A percentile compares a stretch with the other conserved stretches of the same genome.
These are phyloP conservation scores for Yasuhikotakia modesta DNA, from an alignment of 2,797 vertebrate genomes.

Conservation along the genomic window DNA sequence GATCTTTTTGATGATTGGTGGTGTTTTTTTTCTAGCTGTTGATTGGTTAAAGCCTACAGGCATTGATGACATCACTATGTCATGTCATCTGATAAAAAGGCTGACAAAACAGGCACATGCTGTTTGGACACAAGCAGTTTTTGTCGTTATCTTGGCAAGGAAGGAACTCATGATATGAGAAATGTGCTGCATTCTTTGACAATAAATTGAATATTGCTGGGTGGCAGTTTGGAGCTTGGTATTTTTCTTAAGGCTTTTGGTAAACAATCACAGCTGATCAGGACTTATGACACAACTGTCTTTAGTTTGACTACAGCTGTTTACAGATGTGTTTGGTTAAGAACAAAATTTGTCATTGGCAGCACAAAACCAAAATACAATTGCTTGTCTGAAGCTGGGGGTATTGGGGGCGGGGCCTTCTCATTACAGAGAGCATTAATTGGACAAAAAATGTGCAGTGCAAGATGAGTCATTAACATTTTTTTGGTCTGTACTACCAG, in stretches of 20 bases:
- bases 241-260: background rate
- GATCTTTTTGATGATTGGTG: constrained; percentile 19
- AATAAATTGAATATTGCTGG: background rate
- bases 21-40: constrained; percentile 12
- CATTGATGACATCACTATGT: constrained; percentile 16
- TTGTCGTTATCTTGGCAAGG: constrained; percentile 20
- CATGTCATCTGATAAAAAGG: constrained; percentile 4
- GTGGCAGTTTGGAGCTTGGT: background rate
- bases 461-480: too few species aligned
- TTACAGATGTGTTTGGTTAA: background rate
- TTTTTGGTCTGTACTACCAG: too few species aligned
- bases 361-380: background rate
- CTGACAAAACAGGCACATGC: constrained; percentile 26
- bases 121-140: constrained; percentile 15
- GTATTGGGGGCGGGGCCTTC: too few species aligned
- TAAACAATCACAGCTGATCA: background rate
- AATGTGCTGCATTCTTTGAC: background rate
- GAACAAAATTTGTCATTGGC: background rate
- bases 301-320: background rate
- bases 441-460: too few species aligned
- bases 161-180: constrained; percentile 30
- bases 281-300: background rate
- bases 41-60: background rate
- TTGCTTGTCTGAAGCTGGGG: too few species aligned
- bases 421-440: too few species aligned